Conservation (phyloP, 2,888 invertebrate species). For the Microplitis manilae region DNA sequence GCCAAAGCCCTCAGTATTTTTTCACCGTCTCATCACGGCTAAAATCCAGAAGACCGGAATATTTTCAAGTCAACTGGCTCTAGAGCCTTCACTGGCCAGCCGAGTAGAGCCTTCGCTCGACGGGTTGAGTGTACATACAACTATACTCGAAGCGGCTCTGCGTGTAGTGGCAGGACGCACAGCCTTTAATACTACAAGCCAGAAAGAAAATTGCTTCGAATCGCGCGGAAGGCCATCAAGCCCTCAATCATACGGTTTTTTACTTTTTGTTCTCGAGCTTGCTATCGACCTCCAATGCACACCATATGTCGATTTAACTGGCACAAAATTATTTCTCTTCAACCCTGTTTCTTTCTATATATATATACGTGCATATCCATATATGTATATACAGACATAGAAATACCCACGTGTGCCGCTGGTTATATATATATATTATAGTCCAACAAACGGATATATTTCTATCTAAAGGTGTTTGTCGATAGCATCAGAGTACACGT, state of each 20-base stretch:
- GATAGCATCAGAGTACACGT: conserved; percentile 25
- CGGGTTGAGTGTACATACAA: conserved; percentile 11
- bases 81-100: neutral
- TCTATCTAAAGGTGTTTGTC: conserved; percentile 17
- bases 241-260: conserved; percentile 25
- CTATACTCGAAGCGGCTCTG: neutral
- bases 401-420: neutral
- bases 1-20: conserved; percentile 5
- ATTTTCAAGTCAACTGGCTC: neutral
- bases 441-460: neutral
- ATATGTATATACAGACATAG: neutral
- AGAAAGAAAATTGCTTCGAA: conserved; percentile 43
- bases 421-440: neutral
- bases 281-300: conserved; percentile 29
- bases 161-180: conserved; percentile 18
- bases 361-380: neutral
- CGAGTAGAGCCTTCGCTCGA: neutral
- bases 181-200: conserved; percentile 7
- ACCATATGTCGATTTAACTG: conserved; percentile 39
- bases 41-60: neutral
- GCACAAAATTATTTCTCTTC: conserved; percentile 25
- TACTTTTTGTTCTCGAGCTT: conserved; percentile 9
- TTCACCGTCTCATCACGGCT: conserved; percentile 23
- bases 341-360: neutral
- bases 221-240: conserved; percentile 33